Evolutionary conservation across 2,113 vertebrate genomes (phyloP).

Genomic region (Pterocles orientalis): DNA sequence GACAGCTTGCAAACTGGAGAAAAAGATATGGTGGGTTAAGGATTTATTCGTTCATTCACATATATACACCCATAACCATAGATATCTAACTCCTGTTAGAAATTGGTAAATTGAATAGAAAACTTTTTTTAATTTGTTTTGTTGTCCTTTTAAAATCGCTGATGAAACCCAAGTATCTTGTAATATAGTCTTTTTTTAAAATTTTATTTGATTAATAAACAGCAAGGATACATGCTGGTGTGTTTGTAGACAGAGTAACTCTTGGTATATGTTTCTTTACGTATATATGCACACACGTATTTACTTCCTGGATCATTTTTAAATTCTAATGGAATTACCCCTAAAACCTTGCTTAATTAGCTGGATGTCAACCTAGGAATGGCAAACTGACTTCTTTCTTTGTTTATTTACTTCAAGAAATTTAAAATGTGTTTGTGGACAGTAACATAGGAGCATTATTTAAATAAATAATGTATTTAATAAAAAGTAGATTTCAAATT

Average conservation of each 20-base stretch:
- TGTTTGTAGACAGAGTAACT: slow-evolving; percentile 2
- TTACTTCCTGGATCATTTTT: slow-evolving; percentile 2
- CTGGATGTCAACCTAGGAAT: slow-evolving; percentile 26
- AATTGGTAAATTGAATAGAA: slow-evolving; percentile 45
- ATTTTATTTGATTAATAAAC: slow-evolving; percentile 7
- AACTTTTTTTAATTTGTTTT: slow-evolving; percentile 24
- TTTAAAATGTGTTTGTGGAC: slow-evolving; percentile 34
- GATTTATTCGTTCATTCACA: slow-evolving; percentile 83
- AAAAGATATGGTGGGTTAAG: slow-evolving; percentile 85
- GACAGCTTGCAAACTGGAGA: slow-evolving; percentile 80
- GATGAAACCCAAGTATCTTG: background rate
- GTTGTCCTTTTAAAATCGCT: slow-evolving; percentile 29
- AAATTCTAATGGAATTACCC: background rate
- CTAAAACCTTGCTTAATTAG: background rate
- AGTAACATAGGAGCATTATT: background rate
- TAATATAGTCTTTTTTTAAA: background rate
- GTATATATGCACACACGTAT: slow-evolving; percentile 58
- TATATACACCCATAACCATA: slow-evolving; percentile 77
- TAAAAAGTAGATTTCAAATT: background rate
- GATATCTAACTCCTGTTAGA: slow-evolving; percentile 58
- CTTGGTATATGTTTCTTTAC: slow-evolving; percentile 14
- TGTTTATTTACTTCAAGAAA: background rate
- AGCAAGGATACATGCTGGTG: background rate
- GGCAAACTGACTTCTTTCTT: background rate
- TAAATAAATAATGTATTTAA: background rate